A percentile compares a stretch with the other conserved stretches of the same genome.
Conservation (phyloP, 2,888 invertebrate genomes). For the Tiphia femorata region DNA sequence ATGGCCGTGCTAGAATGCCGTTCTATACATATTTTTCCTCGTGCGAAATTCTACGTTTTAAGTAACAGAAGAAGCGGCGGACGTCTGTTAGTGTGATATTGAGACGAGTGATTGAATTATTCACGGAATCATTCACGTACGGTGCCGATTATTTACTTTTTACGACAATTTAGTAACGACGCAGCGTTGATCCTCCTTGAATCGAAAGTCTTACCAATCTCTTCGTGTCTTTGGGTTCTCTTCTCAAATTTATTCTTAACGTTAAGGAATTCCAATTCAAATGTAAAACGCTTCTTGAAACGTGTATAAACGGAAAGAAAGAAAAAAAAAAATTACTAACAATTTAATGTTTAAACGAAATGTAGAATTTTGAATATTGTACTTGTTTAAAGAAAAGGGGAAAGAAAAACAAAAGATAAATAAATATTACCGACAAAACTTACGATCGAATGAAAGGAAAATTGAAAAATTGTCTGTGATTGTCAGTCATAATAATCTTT, state of each 20-base stretch:
- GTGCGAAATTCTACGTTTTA: no score
- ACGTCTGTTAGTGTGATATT: slow-evolving; percentile 28
- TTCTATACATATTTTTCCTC: no score
- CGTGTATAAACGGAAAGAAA: slow-evolving; percentile 35
- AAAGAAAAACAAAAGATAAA: slow-evolving; percentile 33
- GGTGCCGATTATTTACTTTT: slow-evolving; percentile 20
- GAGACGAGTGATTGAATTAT: slow-evolving; percentile 34
- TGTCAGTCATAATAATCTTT: slow-evolving; percentile 69
- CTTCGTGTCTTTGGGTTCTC: slow-evolving; percentile 24
- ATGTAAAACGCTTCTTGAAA: slow-evolving; percentile 48
- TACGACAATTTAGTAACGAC: slow-evolving; percentile 32
- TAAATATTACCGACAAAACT: slow-evolving; percentile 35
- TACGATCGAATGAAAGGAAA: slow-evolving; percentile 38
- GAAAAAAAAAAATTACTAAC: slow-evolving; percentile 39
- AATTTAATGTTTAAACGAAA: slow-evolving; percentile 54
- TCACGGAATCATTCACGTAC: slow-evolving; percentile 22
- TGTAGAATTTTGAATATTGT: slow-evolving; percentile 51
- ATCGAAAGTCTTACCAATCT: slow-evolving; percentile 25
- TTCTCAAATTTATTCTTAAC: slow-evolving; percentile 17
- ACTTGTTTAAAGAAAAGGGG: slow-evolving; percentile 38
- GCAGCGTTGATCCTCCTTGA: slow-evolving; percentile 29
- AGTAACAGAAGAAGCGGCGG: no score
- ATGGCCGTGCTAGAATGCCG: no score
- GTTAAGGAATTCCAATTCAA: slow-evolving; percentile 30
- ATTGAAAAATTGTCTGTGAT: slow-evolving; percentile 67